Conservation (phyloP, 2,888 invertebrate species). For the Drepanosiphum platanoidis region DNA sequence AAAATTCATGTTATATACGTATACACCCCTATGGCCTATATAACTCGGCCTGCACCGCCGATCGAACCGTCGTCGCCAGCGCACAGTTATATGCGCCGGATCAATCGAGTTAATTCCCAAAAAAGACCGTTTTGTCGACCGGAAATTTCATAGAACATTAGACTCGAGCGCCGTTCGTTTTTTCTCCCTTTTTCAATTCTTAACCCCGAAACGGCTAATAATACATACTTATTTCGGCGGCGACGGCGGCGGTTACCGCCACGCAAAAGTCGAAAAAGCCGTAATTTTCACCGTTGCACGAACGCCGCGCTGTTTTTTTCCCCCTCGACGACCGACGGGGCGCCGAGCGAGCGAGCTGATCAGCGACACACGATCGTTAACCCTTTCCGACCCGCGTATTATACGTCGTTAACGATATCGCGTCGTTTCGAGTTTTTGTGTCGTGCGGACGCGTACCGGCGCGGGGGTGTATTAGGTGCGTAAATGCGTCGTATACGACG, state of each 20-base stretch:
- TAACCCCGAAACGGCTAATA: neutral
- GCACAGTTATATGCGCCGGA: neutral
- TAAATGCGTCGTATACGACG: too few relatives aligned
- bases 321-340: neutral
- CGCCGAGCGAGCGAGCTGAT: neutral
- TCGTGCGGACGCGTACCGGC: neutral
- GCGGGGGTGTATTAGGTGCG: too few relatives aligned
- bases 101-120: neutral
- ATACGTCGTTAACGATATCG: slow-evolving; percentile 40
- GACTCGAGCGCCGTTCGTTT: neutral
- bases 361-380: slow-evolving; percentile 29
- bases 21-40: too few relatives aligned
- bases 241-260: neutral
- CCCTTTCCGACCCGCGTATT: slow-evolving; percentile 39
- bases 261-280: slow-evolving; percentile 14
- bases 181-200: neutral
- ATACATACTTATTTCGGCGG: neutral
- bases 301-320: neutral
- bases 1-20: too few relatives aligned
- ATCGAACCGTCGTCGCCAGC: too few relatives aligned
- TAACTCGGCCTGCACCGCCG: too few relatives aligned
- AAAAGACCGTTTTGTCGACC: neutral
- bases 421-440: slow-evolving; percentile 5
- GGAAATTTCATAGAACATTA: slow-evolving; percentile 20
- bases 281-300: neutral